These are phyloP conservation scores for Chaenogobius annularis DNA, from an alignment of 2,113 vertebrate species.

Conservation along the genomic window DNA sequence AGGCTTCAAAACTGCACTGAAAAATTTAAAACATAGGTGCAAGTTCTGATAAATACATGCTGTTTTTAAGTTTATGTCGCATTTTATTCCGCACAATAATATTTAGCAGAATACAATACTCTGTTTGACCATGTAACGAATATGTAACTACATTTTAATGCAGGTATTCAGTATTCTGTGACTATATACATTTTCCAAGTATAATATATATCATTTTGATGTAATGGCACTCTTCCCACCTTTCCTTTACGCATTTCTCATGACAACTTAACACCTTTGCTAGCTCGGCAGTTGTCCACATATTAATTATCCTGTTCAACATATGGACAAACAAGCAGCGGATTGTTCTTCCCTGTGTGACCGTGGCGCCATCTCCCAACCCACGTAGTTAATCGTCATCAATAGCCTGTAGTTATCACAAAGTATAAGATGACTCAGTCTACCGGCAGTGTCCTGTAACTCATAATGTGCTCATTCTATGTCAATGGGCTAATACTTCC, in stretches of 20 bases:
- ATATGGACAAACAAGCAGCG: constrained; percentile 55
- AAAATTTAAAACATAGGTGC: too few species aligned
- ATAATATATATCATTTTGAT: too few species aligned
- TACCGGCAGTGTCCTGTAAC: constrained; percentile 53
- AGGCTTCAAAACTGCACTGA: too few species aligned
- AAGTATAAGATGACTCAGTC: constrained; percentile 64
- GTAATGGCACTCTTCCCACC: too few species aligned
- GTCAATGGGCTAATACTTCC: constrained; percentile 51
- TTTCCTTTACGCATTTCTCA: constrained; percentile 6
- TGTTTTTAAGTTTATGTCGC: too few species aligned
- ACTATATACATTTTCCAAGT: too few species aligned
- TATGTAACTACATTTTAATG: too few species aligned
- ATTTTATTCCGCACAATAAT: too few species aligned
- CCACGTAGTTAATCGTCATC: constrained; percentile 52
- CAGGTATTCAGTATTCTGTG: too few species aligned
- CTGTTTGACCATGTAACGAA: too few species aligned
- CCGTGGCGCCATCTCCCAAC: constrained; percentile 27
- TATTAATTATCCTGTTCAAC: constrained; percentile 13
- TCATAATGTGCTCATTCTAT: constrained; percentile 64
- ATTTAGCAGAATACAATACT: too few species aligned
- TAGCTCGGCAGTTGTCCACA: constrained; percentile 36
- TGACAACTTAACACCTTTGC: constrained; percentile 38
- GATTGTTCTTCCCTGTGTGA: constrained; percentile 60
- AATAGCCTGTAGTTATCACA: constrained; percentile 64
- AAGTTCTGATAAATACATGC: too few species aligned